Base-by-base conservation (phyloP, 2,888 invertebrate genomes). In the Drosophila conformis region DNA sequence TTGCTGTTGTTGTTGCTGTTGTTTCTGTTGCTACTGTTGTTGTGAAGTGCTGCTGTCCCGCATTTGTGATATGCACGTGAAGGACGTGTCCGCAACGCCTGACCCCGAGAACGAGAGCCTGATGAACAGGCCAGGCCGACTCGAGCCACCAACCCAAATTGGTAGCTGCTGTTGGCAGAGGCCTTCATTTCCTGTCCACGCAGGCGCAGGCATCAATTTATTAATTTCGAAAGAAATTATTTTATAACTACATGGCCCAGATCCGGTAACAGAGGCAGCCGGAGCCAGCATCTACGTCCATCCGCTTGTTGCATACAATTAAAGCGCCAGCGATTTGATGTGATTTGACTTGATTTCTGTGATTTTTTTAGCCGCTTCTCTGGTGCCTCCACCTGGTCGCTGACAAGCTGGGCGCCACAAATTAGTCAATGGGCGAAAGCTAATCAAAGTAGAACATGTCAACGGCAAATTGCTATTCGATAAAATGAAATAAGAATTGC, bases 401-500 rank as follows among this genome's bases (percentile, higher is more conserved):
- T 73, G 81, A 77, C 80, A 64, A 64, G 72, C 66, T 69, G 66
- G 63, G 78, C 63, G 78, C 70, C 74, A 75, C 71, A 79, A 79
- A 79, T 79, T 78, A 66, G 70, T 58, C 68, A 74, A 82, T 65
- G 63, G 79, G 57, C 61, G 70, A 79, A 86, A 83, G 85, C 90
- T 90, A 86, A 90, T 86, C 90, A 86, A 90, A 86, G 83, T 78
- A 70, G 76, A 84, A 83, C 85, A 90, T 90, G 87, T 86, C 76
- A 69, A 73, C 2, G 71, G 59, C 64, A 83, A 89, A 80, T 84
- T 87, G 89, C 89, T 71, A 29, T 56, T 65, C 67, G 67, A 68
- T 74, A 76, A 82, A 76, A 25, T 57, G 69, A 56, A 65, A 72
- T 65, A 67, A 66, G 82, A 84, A 89, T 7, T 74, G 83, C 87